Percentiles rank a stretch among this genome's conserved stretches.
Evolutionary conservation across 2,113 vertebrate genomes (phyloP).

Genomic region (Anser cygnoides): DNA sequence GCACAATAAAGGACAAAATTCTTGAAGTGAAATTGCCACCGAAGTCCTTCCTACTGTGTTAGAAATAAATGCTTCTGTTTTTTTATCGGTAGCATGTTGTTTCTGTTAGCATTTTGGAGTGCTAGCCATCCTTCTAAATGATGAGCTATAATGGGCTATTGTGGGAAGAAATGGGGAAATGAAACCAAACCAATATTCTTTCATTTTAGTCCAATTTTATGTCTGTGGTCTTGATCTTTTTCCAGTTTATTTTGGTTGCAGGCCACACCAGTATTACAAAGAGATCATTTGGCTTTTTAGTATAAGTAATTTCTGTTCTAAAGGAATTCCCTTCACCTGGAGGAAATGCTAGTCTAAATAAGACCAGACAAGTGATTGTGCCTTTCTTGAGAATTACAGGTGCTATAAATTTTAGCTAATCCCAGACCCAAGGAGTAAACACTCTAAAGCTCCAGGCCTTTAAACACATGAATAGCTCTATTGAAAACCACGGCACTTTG

Average conservation of each 20-base stretch:
- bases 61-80: neutral
- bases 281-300: conserved; percentile 9
- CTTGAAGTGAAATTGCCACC: neutral
- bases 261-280: neutral
- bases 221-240: conserved; percentile 10
- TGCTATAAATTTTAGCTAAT: conserved; percentile 50
- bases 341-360: conserved; percentile 37
- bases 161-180: neutral
- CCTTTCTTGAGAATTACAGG: conserved; percentile 38
- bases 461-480: conserved; percentile 22
- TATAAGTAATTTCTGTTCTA: conserved; percentile 22
- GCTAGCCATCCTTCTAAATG: neutral
- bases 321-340: conserved; percentile 10
- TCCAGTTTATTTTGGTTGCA: conserved; percentile 16
- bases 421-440: neutral
- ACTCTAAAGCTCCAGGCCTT: conserved; percentile 5
- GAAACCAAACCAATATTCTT: neutral
- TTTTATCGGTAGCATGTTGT: neutral
- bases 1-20: neutral
- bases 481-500: neutral
- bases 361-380: conserved; percentile 28
- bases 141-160: neutral
- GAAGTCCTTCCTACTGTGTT: neutral
- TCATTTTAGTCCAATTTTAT: conserved; percentile 15
- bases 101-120: neutral